Evolutionary conservation across 2,888 invertebrate genomes (phyloP).

Genomic region (Cryptops parisi): DNA sequence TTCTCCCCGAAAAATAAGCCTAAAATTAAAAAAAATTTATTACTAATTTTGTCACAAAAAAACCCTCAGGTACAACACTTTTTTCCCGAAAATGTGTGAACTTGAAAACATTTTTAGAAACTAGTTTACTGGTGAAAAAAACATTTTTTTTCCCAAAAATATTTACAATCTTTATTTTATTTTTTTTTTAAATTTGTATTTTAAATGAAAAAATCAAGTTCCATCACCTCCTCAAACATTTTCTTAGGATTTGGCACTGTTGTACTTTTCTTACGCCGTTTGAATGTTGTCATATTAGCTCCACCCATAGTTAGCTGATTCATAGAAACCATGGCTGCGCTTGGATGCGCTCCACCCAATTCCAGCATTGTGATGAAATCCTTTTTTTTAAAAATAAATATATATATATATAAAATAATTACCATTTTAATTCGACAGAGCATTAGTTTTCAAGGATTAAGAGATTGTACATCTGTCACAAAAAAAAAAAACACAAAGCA

Average conservation of each 20-base stretch:
- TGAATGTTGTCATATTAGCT: constrained; percentile 54
- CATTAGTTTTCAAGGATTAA: background rate
- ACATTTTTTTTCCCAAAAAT: too few relatives aligned
- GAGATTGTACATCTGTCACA: background rate
- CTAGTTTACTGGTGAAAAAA: too few relatives aligned
- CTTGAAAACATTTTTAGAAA: too few relatives aligned
- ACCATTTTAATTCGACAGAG: background rate
- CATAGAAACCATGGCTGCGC: constrained; percentile 72
- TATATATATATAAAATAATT: background rate
- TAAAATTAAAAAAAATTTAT: too few relatives aligned
- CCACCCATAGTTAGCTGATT: constrained; percentile 66
- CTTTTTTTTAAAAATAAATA: constrained; percentile 21
- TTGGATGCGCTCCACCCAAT: constrained; percentile 70
- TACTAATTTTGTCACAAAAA: too few relatives aligned
- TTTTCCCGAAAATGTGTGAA: too few relatives aligned
- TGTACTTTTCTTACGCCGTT: constrained; percentile 72
- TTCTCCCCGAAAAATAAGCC: too few relatives aligned
- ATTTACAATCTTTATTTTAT: too few relatives aligned
- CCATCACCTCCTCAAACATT: constrained; percentile 88
- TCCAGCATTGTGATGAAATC: constrained; percentile 73
- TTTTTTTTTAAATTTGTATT: too few relatives aligned
- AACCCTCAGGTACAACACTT: too few relatives aligned
- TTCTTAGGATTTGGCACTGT: constrained; percentile 90
- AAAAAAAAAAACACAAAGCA: constrained; percentile 2
- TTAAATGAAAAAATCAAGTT: too few relatives aligned